phyloP scores from a whole-genome alignment of 2,113 vertebrate genomes.

The Fregata magnificens region DNA sequence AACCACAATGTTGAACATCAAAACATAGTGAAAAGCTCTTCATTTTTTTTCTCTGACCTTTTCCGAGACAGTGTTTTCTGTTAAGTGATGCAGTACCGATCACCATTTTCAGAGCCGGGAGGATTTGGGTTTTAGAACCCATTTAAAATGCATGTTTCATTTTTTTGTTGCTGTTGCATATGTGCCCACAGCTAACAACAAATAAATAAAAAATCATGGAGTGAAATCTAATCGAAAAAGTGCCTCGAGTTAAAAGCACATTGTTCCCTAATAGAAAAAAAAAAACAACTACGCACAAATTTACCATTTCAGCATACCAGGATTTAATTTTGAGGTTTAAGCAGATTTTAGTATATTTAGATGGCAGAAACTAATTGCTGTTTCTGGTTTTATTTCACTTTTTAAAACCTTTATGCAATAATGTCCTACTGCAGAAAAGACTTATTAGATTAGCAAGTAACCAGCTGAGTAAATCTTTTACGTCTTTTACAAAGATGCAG shows the following conservation, averaged over 20 bases:
- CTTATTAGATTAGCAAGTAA: background rate
- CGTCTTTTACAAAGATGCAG: background rate
- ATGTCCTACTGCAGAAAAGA: background rate
- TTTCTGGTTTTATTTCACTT: background rate
- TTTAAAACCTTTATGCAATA: background rate
- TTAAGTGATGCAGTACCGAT: background rate
- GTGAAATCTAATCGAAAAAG: constrained; percentile 32
- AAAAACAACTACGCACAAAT: background rate
- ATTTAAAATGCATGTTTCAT: background rate
- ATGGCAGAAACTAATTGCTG: background rate
- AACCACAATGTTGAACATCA: background rate
- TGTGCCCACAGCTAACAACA: background rate
- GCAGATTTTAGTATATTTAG: background rate
- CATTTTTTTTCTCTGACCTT: background rate
- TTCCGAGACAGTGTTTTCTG: background rate
- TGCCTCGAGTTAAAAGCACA: constrained; percentile 10
- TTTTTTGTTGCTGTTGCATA: background rate
- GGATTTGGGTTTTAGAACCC: background rate
- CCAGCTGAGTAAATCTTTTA: background rate
- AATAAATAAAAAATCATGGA: constrained; percentile 14
- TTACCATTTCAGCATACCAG: background rate
- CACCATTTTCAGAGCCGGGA: background rate
- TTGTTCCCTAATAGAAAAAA: background rate
- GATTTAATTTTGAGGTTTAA: constrained; percentile 4
- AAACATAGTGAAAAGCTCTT: background rate